Conservation (phyloP, 1,140 invertebrate species). For the Diorhabda carinulata region DNA sequence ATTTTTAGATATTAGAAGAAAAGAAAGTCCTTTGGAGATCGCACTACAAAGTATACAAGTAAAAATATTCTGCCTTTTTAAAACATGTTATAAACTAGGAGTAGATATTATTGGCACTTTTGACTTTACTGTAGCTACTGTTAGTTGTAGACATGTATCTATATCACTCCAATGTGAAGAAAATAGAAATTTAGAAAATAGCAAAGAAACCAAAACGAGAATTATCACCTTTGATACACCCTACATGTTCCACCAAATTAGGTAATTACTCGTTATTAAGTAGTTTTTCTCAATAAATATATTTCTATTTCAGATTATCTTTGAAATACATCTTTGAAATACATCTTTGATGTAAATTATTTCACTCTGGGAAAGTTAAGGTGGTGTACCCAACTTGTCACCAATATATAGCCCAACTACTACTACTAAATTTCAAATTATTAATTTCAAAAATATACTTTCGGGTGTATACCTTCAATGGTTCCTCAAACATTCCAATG, state of each 20-base stretch:
- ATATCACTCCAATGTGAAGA: slow-evolving; percentile 90
- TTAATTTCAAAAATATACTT: too few relatives aligned
- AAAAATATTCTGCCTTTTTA: slow-evolving; percentile 83
- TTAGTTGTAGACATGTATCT: slow-evolving; percentile 92
- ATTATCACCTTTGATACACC: slow-evolving; percentile 70
- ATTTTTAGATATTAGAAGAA: slow-evolving; percentile 78
- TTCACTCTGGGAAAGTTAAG: too few relatives aligned
- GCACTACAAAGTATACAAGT: slow-evolving; percentile 82
- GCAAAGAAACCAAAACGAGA: slow-evolving; percentile 47
- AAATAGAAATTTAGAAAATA: slow-evolving; percentile 51
- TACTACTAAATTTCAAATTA: too few relatives aligned
- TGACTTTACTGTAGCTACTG: slow-evolving; percentile 86
- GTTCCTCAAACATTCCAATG: too few relatives aligned
- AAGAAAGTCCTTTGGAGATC: slow-evolving; percentile 79
- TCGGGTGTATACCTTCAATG: too few relatives aligned
- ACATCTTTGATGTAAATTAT: too few relatives aligned
- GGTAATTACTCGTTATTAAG: slow-evolving; percentile 50
- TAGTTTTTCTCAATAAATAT: too few relatives aligned
- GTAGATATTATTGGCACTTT: slow-evolving; percentile 96
- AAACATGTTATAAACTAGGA: slow-evolving; percentile 89
- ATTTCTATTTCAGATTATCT: too few relatives aligned
- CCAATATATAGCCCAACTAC: too few relatives aligned
- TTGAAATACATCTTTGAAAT: too few relatives aligned
- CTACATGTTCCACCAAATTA: slow-evolving; percentile 81
- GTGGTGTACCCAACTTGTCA: too few relatives aligned